Evolutionary conservation across 2,113 vertebrate species (phyloP).

Genomic region (Cyprinodon tularosa): DNA sequence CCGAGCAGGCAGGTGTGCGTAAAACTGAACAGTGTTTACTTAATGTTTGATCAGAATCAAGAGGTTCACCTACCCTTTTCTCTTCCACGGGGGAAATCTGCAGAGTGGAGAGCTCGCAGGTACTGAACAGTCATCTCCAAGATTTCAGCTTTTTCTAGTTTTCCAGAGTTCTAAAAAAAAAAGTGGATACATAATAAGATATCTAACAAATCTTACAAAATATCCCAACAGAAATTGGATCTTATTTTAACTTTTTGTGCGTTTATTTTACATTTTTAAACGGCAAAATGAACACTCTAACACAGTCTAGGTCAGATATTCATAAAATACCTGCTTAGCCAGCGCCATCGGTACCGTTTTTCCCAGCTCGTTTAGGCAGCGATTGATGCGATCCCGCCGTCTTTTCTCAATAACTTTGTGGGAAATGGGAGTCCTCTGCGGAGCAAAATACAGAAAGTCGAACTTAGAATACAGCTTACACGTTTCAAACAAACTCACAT

Average conservation of each 20-base stretch:
- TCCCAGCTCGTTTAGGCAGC: slow-evolving; percentile 92
- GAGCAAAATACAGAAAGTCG: background rate
- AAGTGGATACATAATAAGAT: background rate
- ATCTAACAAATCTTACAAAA: background rate
- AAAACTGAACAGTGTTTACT: slow-evolving; percentile 7
- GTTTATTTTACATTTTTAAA: background rate
- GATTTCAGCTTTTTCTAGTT: slow-evolving; percentile 97
- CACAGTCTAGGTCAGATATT: background rate
- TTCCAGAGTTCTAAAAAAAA: slow-evolving; percentile 89
- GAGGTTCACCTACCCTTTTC: slow-evolving; percentile 86
- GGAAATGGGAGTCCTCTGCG: slow-evolving; percentile 92
- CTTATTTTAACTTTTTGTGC: background rate
- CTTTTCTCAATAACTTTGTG: slow-evolving; percentile 98
- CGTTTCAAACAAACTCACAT: background rate
- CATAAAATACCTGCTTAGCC: slow-evolving; percentile 91
- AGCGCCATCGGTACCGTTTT: slow-evolving; percentile 97
- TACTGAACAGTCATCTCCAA: slow-evolving; percentile 99
- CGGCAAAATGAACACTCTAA: background rate
- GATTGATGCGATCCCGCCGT: slow-evolving; percentile 94
- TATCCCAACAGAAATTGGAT: background rate
- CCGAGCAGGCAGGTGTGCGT: slow-evolving; percentile 14
- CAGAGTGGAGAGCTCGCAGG: slow-evolving; percentile 90
- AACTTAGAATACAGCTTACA: slow-evolving; percentile 2
- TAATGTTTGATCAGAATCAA: background rate
- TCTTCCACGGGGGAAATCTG: slow-evolving; percentile 92